phyloP scores from a whole-genome alignment of 2,113 vertebrate species.

The Pongo pygmaeus region DNA sequence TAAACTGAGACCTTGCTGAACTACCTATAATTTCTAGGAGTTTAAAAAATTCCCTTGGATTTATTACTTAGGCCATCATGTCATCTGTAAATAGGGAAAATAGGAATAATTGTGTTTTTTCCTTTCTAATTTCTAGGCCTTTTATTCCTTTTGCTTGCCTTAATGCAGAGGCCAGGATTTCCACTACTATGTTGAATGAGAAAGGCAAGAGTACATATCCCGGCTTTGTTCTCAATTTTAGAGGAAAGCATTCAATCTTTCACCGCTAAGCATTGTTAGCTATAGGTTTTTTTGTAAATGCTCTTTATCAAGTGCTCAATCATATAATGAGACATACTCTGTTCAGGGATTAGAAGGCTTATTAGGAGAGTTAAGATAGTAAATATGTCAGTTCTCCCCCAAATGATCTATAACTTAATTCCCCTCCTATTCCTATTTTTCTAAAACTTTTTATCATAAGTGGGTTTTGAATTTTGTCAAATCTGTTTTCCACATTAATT shows the following conservation, averaged over 20 bases:
- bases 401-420: slow-evolving; percentile 23
- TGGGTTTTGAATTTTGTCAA: not conserved
- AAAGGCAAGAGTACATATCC: not conserved
- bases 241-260: not conserved
- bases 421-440: not conserved
- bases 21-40: not conserved
- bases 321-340: not conserved
- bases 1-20: not conserved
- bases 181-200: not conserved
- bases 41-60: not conserved
- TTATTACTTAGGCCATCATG: not conserved
- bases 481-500: not conserved
- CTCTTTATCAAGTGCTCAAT: not conserved
- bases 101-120: not conserved
- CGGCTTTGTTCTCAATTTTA: not conserved
- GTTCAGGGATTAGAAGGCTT: not conserved
- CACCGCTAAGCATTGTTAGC: not conserved
- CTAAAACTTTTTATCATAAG: not conserved
- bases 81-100: slow-evolving; percentile 33
- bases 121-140: not conserved
- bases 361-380: not conserved
- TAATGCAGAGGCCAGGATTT: not conserved
- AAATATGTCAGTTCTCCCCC: not conserved
- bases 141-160: slow-evolving; percentile 9
- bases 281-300: not conserved